Evolutionary conservation across 2,113 vertebrate genomes (phyloP).

Genomic region (Cheirogaleus medius): DNA sequence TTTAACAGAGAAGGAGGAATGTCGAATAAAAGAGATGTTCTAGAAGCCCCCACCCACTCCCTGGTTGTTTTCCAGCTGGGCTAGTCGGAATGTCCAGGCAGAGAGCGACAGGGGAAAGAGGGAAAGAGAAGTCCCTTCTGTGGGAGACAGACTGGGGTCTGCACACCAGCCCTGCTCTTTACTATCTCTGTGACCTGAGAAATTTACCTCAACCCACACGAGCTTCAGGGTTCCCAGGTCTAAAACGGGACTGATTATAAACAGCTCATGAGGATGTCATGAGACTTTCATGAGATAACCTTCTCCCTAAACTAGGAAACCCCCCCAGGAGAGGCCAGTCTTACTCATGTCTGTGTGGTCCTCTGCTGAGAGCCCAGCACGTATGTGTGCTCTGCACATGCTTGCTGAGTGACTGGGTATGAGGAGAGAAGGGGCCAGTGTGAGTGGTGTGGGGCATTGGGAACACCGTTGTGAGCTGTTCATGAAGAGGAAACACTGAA

Average conservation of each 20-base stretch:
- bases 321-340: no score
- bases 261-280: not conserved
- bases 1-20: not conserved
- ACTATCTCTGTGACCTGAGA: not conserved
- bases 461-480: not conserved
- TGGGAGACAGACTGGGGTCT: not conserved
- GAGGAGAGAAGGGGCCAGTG: not conserved
- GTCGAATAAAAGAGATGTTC: not conserved
- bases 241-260: not conserved
- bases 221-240: not conserved
- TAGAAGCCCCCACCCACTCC: not conserved
- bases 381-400: not conserved
- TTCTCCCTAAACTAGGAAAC: not conserved
- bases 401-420: not conserved
- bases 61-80: not conserved
- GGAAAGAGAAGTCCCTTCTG: no score
- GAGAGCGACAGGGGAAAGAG: not conserved
- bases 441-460: not conserved
- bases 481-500: not conserved
- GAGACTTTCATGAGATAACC: not conserved
- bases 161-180: not conserved
- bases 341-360: not conserved
- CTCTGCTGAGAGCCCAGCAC: not conserved
- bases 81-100: not conserved
- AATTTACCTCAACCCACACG: not conserved